These are phyloP conservation scores for Microtus ochrogaster DNA, from an alignment of 2,113 vertebrate species.

Conservation along the genomic window DNA sequence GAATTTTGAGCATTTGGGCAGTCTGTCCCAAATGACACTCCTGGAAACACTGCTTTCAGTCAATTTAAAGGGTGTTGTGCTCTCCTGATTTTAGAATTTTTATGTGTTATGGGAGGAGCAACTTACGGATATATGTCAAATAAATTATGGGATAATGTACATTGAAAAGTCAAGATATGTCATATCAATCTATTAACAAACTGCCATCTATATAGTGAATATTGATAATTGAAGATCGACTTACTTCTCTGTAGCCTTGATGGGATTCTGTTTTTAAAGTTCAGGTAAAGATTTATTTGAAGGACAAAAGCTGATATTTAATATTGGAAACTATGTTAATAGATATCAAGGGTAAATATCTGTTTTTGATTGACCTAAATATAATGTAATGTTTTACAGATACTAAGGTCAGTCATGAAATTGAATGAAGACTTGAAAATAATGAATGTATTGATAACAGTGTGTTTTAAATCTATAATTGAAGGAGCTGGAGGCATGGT, in stretches of 20 bases:
- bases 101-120: neutral
- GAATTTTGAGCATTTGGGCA: neutral
- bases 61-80: neutral
- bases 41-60: neutral
- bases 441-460: neutral
- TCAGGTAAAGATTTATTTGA: neutral
- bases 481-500: too few relatives aligned
- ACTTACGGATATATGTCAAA: neutral
- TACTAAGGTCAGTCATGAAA: neutral
- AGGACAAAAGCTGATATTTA: neutral
- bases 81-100: neutral
- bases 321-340: neutral
- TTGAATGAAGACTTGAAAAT: conserved; percentile 24
- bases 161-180: neutral
- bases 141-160: neutral
- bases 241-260: neutral
- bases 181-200: neutral
- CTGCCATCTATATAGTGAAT: neutral
- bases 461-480: neutral
- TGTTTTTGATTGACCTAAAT: neutral
- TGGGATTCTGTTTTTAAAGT: neutral
- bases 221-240: neutral
- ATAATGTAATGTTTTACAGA: neutral
- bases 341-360: neutral
- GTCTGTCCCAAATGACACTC: neutral